Conservation (phyloP, 2,797 vertebrate genomes). For the Psittacula derbiana region DNA sequence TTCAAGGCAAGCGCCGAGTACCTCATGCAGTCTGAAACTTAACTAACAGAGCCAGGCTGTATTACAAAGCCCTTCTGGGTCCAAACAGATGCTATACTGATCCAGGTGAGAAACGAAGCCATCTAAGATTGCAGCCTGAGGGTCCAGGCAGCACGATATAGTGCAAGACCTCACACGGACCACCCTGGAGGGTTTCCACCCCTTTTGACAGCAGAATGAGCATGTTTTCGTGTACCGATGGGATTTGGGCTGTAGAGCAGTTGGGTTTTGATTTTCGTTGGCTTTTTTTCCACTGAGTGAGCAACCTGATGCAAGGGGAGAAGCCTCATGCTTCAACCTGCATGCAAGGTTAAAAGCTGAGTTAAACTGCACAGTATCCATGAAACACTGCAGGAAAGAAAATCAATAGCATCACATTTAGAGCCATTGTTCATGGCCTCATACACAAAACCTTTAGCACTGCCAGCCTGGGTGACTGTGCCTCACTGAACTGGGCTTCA, state of each 20-base stretch:
- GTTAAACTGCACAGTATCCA: not conserved
- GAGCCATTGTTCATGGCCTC: not conserved
- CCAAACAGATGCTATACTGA: not conserved
- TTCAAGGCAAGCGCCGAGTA: not conserved
- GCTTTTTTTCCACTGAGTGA: not conserved
- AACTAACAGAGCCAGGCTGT: not conserved
- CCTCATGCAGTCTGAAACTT: not conserved
- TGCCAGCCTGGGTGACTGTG: not conserved
- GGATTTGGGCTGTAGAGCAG: not conserved
- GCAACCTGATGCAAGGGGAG: not conserved
- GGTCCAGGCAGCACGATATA: not conserved
- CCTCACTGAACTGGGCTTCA: not conserved
- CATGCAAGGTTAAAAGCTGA: not conserved
- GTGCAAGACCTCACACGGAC: not conserved
- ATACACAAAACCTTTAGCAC: not conserved
- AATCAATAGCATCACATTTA: slow-evolving; percentile 32
- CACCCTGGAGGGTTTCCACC: not conserved
- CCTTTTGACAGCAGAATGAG: not conserved
- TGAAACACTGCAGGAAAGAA: slow-evolving; percentile 11
- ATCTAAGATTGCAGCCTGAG: not conserved
- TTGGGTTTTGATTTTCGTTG: not conserved
- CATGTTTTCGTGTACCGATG: not conserved
- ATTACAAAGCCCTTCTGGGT: not conserved
- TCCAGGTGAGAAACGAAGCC: not conserved
- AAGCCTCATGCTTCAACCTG: not conserved